Conservation (phyloP, 2,888 invertebrate genomes). For the Pantelozetes paolii region DNA sequence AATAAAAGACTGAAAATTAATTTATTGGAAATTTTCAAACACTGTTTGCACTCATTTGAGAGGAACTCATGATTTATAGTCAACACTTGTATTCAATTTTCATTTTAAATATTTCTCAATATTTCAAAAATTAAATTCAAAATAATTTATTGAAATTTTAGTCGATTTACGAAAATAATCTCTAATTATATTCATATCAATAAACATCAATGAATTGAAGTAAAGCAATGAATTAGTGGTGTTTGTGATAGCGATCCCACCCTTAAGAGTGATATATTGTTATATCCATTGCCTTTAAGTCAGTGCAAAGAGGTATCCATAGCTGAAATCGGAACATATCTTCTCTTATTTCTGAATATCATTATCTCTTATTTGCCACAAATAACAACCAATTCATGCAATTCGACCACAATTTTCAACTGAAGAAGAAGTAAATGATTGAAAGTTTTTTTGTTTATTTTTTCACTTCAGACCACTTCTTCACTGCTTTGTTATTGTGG, state of each 20-base stretch:
- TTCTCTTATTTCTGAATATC: constrained; percentile 21
- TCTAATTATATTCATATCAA: neutral
- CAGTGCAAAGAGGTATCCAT: neutral
- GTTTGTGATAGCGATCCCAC: neutral
- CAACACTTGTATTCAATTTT: too few species aligned
- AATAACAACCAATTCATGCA: neutral
- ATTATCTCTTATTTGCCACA: constrained; percentile 20
- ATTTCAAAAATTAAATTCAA: too few species aligned
- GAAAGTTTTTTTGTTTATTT: neutral
- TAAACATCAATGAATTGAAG: constrained; percentile 11
- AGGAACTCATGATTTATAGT: too few species aligned
- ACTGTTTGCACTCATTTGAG: too few species aligned
- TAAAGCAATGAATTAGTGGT: neutral
- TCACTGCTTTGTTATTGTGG: neutral
- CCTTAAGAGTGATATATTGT: constrained; percentile 4
- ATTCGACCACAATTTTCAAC: constrained; percentile 2
- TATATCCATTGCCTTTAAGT: neutral
- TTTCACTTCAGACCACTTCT: constrained; percentile 7
- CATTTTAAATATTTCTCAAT: too few species aligned
- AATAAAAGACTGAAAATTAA: too few species aligned
- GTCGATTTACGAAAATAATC: neutral
- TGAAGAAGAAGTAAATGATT: neutral
- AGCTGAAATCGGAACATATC: neutral
- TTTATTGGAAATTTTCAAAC: too few species aligned
- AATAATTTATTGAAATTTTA: neutral